These are phyloP conservation scores for Petromus typicus DNA, from an alignment of 2,113 vertebrate species.

Conservation along the genomic window DNA sequence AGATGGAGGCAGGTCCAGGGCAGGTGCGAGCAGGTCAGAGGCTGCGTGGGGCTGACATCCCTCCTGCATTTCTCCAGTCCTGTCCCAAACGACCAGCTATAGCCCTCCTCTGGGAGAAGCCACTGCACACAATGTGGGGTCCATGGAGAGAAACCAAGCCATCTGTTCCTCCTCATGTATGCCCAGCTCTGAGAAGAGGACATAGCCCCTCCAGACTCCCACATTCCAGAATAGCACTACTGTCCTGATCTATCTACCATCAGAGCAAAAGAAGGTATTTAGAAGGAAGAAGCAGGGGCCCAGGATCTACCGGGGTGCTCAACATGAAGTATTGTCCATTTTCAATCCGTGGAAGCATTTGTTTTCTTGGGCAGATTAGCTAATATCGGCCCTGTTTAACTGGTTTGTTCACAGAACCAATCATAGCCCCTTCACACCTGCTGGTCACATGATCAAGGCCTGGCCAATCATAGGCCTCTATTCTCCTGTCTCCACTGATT, in stretches of 20 bases:
- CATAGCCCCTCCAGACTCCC: background rate
- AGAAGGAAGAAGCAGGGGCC: background rate
- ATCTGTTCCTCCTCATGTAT: background rate
- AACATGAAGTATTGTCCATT: background rate
- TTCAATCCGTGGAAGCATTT: background rate
- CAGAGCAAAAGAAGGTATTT: background rate
- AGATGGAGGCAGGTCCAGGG: conserved; percentile 53
- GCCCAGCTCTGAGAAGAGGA: background rate
- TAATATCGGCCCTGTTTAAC: fast-evolving
- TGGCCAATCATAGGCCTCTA: background rate
- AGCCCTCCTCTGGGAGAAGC: conserved; percentile 41
- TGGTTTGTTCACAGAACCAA: background rate
- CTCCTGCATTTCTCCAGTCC: conserved; percentile 59
- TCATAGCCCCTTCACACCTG: fast-evolving
- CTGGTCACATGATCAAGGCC: background rate
- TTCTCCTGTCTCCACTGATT: background rate
- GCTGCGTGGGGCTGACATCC: background rate
- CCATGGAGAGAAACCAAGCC: conserved; percentile 1
- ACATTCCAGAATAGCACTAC: background rate
- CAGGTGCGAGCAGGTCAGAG: background rate
- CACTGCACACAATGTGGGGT: conserved; percentile 56
- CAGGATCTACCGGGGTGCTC: too few relatives aligned
- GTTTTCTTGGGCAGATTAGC: background rate
- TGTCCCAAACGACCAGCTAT: conserved; percentile 43
- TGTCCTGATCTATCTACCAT: background rate